phyloP scores from a whole-genome alignment of 2,797 vertebrate species.

The Pseudomugil tenellus region DNA sequence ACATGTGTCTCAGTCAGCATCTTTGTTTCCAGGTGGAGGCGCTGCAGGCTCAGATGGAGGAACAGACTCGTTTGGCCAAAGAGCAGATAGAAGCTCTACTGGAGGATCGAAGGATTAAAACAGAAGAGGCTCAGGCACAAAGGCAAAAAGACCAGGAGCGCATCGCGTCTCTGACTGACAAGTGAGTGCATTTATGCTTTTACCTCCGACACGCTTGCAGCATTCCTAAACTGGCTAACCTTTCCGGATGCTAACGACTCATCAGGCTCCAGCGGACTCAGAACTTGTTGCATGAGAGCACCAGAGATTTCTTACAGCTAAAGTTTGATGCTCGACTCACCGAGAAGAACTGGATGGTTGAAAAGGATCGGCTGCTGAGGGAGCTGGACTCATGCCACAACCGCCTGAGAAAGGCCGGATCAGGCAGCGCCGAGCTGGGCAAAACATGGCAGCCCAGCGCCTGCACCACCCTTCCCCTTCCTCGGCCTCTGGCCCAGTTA shows the following conservation, averaged over 20 bases:
- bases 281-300: slow-evolving; percentile 91
- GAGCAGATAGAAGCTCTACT: slow-evolving; percentile 90
- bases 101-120: slow-evolving; percentile 89
- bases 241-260: not conserved
- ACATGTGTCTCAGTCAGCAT: no score
- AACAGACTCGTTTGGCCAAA: slow-evolving; percentile 90
- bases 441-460: slow-evolving; percentile 38
- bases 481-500: slow-evolving; percentile 62
- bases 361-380: slow-evolving; percentile 90
- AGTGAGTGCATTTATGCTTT: slow-evolving; percentile 74
- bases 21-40: slow-evolving; percentile 88
- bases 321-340: slow-evolving; percentile 87
- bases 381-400: slow-evolving; percentile 82
- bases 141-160: slow-evolving; percentile 87
- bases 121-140: slow-evolving; percentile 88
- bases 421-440: slow-evolving; percentile 37
- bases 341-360: slow-evolving; percentile 94
- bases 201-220: no score
- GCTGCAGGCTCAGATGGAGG: slow-evolving; percentile 93
- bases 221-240: no score
- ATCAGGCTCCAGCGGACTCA: slow-evolving; percentile 89
- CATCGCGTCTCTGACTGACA: slow-evolving; percentile 85
- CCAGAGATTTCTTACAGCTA: slow-evolving; percentile 91
- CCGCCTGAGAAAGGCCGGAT: slow-evolving; percentile 63
- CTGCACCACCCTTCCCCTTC: slow-evolving; percentile 31